Conservation (phyloP, 2,797 vertebrate species). For the Crenichthys baileyi region DNA sequence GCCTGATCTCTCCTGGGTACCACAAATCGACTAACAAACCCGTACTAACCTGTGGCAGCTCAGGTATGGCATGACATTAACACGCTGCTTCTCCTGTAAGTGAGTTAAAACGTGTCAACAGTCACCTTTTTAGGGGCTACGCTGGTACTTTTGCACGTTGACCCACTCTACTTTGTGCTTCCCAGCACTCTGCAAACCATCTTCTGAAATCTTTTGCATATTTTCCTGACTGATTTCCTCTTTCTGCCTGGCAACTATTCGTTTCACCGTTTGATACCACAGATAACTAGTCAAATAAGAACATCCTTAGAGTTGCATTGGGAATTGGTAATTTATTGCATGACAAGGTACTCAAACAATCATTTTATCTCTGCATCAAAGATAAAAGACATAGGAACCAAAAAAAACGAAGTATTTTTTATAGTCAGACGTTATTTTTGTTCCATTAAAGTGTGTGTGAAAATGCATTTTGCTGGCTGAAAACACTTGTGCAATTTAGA, state of each 20-base stretch:
- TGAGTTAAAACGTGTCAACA: conserved; percentile 38
- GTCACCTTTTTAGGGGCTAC: conserved; percentile 1
- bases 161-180: conserved; percentile 3
- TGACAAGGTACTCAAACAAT: not conserved
- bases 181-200: not conserved
- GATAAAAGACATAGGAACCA: not conserved
- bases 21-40: conserved; percentile 98
- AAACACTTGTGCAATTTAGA: not conserved
- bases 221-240: not conserved
- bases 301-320: not conserved
- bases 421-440: not conserved
- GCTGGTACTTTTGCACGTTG: conserved; percentile 50
- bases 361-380: not conserved
- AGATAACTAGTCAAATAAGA: not conserved
- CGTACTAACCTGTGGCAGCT: conserved; percentile 97
- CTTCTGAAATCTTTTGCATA: conserved; percentile 27
- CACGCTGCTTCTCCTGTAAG: conserved; percentile 50
- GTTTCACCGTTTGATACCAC: conserved; percentile 8
- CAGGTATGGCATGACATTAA: conserved; percentile 93
- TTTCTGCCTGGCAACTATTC: not conserved
- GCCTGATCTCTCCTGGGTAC: conserved; percentile 92
- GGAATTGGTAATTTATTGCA: not conserved
- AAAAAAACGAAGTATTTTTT: not conserved
- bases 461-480: not conserved
- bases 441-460: not conserved